A percentile compares a stretch with the other conserved stretches of the same genome.
Evolutionary conservation across 2,888 invertebrate species (phyloP).

Genomic region (Abrostola tripartita): DNA sequence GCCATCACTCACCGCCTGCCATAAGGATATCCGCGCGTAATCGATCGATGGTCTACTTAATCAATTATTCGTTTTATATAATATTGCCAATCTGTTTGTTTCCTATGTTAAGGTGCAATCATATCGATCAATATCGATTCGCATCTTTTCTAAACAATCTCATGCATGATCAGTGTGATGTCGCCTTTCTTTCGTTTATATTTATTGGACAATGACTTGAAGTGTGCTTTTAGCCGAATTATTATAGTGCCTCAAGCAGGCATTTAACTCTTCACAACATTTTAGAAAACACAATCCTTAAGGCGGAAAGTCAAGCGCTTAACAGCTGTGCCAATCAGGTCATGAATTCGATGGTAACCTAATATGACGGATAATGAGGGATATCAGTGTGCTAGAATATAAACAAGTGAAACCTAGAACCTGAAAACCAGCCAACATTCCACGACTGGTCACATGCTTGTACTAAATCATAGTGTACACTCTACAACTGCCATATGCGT

Average conservation of each 20-base stretch:
- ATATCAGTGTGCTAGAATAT: background rate
- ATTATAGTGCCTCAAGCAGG: no score
- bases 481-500: background rate
- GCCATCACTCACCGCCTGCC: constrained; percentile 37
- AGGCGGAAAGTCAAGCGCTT: no score
- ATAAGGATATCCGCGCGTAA: constrained; percentile 38
- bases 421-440: constrained; percentile 1
- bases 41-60: constrained; percentile 10
- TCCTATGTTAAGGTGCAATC: background rate
- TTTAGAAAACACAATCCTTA: no score
- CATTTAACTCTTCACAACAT: no score
- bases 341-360: no score
- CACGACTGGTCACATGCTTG: background rate
- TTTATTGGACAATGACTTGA: no score
- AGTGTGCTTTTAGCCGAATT: no score
- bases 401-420: background rate
- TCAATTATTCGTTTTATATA: background rate
- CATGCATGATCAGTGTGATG: no score
- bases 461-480: background rate
- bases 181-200: no score
- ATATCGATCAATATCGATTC: no score
- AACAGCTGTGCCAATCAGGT: no score
- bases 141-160: no score
- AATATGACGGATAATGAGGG: background rate
- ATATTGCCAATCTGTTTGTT: background rate